Evolutionary conservation across 2,888 invertebrate genomes (phyloP).

Genomic region (Stictocephala bisonia): DNA sequence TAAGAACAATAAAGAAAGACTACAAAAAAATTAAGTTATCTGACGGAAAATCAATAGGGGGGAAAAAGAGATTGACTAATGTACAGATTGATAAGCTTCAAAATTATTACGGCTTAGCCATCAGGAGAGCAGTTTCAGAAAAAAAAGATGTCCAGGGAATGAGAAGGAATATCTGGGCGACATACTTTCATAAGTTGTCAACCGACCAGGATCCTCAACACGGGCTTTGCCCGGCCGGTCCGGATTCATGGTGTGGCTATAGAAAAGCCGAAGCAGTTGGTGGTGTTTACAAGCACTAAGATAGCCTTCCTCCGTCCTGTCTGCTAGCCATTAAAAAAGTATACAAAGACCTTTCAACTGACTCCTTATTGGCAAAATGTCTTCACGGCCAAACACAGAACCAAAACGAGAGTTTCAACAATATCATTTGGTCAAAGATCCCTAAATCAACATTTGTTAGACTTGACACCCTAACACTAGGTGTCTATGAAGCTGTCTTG

Average conservation of each 20-base stretch:
- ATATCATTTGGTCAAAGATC: neutral
- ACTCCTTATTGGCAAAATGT: slow-evolving; percentile 11
- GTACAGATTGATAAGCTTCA: slow-evolving; percentile 56
- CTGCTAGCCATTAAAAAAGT: slow-evolving; percentile 48
- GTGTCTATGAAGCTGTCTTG: neutral
- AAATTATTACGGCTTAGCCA: slow-evolving; percentile 58
- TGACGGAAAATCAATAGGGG: slow-evolving; percentile 49
- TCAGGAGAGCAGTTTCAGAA: slow-evolving; percentile 53
- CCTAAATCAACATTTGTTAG: neutral
- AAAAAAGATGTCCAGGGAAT: slow-evolving; percentile 53
- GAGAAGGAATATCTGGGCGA: slow-evolving; percentile 58
- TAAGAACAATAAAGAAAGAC: slow-evolving; percentile 41
- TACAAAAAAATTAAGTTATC: slow-evolving; percentile 8
- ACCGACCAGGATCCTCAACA: slow-evolving; percentile 56
- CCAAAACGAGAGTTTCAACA: neutral
- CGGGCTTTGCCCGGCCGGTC: slow-evolving; percentile 51
- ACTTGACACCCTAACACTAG: neutral
- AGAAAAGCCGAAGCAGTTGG: slow-evolving; percentile 42
- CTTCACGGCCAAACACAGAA: neutral
- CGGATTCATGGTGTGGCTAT: slow-evolving; percentile 57
- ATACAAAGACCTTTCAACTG: slow-evolving; percentile 6
- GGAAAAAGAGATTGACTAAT: slow-evolving; percentile 55
- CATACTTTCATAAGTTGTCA: slow-evolving; percentile 56
- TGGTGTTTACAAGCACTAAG: slow-evolving; percentile 44
- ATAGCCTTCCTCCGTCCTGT: slow-evolving; percentile 27